Evolutionary conservation across 2,888 invertebrate species (phyloP), one percentile per base, ranked within the genome.

Genomic region (Tetheella fluctuosa): DNA sequence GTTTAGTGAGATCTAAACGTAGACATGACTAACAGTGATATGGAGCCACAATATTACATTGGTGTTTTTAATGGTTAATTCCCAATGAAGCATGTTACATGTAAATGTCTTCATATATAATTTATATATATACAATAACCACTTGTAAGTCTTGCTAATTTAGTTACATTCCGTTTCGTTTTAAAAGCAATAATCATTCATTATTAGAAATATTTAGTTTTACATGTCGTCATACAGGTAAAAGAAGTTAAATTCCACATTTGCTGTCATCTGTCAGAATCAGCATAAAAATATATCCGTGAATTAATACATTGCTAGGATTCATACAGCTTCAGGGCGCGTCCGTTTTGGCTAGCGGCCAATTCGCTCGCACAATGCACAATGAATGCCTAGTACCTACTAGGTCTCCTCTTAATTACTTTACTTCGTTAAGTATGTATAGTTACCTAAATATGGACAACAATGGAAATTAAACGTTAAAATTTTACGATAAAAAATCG

Each of bases 321-420:
- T 87, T 86, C 86, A 84, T 84, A 86, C 84, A 84, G 87, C 85
- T 86, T 84, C 81, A 78, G 77, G 72, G 73, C 74, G 75, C 82
- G 82, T 83, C 81, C 80, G 80, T 79, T 85, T 80, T 89, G 91
- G 91, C 88, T 53, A 67, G 67, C 54, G 57, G 86, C 91, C 91
- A 91, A 84, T 74, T 78, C 76, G 78, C 83, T 85, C 84, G 82
- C 84, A 88, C 90, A 88, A 88, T 86, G 85, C 84, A 83, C 88
- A 86, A 88, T 89, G 89, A 91, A 90, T 90, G 89, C 86, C 48
- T 48, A 48, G 48, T 48, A 20, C 48, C 81, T 87, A 88, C 80
- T 75, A 80, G 80, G 80, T 84, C 80, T 83, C 85, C 83, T 85
- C 88, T 89, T 90, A 90, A 90, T 90, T 90, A 90, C 88, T 88